Conservation (phyloP, 2,888 invertebrate genomes). For the Punctoribates punctum region DNA sequence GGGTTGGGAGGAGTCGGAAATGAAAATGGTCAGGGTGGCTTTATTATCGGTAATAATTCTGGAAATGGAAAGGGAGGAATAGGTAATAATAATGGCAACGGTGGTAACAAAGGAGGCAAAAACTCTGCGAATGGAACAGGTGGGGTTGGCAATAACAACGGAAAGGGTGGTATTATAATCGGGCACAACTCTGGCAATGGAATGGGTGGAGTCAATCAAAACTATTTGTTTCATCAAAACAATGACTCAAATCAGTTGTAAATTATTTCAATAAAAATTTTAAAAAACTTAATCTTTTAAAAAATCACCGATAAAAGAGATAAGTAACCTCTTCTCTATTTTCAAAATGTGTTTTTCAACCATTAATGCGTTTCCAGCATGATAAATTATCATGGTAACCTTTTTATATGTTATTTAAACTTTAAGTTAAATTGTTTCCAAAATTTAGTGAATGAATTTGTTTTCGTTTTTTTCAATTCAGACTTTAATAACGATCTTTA, state of each 20-base stretch:
- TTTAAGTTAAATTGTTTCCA: no score
- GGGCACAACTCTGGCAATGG: neutral
- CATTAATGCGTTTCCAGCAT: no score
- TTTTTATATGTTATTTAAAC: no score
- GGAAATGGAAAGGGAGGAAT: conserved; percentile 4
- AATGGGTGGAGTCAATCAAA: neutral
- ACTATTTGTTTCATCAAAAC: neutral
- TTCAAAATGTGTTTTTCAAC: no score
- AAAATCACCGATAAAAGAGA: no score
- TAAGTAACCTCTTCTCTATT: no score
- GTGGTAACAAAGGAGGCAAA: conserved; percentile 11
- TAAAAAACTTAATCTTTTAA: neutral
- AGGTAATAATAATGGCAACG: neutral
- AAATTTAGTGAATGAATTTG: no score
- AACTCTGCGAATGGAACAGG: conserved; percentile 7
- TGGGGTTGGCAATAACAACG: conserved; percentile 4
- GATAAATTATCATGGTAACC: no score
- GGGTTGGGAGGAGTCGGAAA: neutral
- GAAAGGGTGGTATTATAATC: neutral
- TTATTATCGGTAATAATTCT: neutral
- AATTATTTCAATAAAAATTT: neutral
- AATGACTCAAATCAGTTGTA: neutral
- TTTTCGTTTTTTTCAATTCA: no score
- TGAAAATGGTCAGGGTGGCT: neutral
- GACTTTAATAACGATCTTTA: no score